Evolutionary conservation across 2,888 invertebrate species (phyloP).

Genomic region (Himalopsyche kuldschensis): DNA sequence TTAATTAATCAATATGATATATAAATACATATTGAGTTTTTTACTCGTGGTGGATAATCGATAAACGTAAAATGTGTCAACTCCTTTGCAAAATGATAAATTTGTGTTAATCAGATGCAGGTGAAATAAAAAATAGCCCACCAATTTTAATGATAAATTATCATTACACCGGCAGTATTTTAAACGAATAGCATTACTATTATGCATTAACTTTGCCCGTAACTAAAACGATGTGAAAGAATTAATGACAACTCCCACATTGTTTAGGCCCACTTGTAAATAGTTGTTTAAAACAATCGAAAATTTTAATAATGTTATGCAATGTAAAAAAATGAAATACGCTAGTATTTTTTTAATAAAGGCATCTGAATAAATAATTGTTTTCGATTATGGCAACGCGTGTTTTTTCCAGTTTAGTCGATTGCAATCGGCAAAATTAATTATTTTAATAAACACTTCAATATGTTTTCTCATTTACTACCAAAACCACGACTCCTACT

Average conservation of each 20-base stretch:
- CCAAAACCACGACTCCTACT: too few species aligned
- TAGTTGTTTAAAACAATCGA: not conserved
- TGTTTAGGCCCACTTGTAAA: not conserved
- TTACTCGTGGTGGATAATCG: too few species aligned
- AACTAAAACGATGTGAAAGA: not conserved
- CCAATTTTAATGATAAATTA: not conserved
- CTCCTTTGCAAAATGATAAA: not conserved
- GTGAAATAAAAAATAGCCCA: not conserved
- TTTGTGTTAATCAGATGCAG: not conserved
- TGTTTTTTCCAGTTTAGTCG: not conserved
- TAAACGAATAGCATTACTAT: not conserved
- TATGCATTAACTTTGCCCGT: not conserved
- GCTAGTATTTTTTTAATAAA: not conserved
- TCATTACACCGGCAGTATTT: not conserved
- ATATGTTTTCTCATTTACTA: too few species aligned
- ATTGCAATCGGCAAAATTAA: too few species aligned
- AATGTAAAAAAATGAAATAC: not conserved
- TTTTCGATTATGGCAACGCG: not conserved
- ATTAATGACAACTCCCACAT: not conserved
- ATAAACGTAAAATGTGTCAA: too few species aligned
- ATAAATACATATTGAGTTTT: too few species aligned
- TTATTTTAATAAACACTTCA: too few species aligned
- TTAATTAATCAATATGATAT: too few species aligned
- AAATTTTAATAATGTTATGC: not conserved
- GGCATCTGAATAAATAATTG: not conserved